Evolutionary conservation across 2,888 invertebrate species (phyloP), one percentile per base, ranked within the genome.

Genomic region (Drosophila dives): DNA sequence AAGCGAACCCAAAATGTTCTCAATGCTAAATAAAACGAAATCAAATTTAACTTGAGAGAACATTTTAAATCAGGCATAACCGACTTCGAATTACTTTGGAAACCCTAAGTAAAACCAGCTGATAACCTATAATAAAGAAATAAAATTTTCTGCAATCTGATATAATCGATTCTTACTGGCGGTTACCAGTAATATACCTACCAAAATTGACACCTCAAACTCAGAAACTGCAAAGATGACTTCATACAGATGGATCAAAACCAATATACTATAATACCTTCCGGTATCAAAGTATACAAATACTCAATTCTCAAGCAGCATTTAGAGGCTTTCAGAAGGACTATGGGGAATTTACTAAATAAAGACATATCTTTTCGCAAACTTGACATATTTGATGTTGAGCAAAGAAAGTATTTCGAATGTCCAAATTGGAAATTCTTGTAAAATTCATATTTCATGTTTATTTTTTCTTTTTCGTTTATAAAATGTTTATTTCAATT

Each of bases 11-110:
- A 49, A 77, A 69, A 66, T 74, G 74, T 51, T 65, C 70, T 70
- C 70, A 70, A 62, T 60, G 70, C 53, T 33, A 55, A 70, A 62
- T 64, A 74, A 74, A 77, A 67, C 15, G 51, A 74, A 67, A 78
- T 73, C 51, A 68, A 73, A 75, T 75, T 69, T 45, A 40, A 45
- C 3, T 20, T 7, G 12, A 45, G 20, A 15, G 45, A 45, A 12
- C 20, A 2, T 15, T 45, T 20, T 4, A 45, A 45, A 7, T 45
- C 20, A 15, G 45, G 15, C 45, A 1, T 23, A 45, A 2, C 45
- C 45, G 45, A 45, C 45, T 15, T 7, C 15, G 4, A 15, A 15
- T 1, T 45, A 45, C 45, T 45, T 15, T 45, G 45, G 45, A 8
- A 4, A 23, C 7, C 20, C 7, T 23, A 23, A 20, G 45, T 23